Conservation (phyloP, 1,140 invertebrate species). For the Carcinoscorpius rotundicauda region DNA sequence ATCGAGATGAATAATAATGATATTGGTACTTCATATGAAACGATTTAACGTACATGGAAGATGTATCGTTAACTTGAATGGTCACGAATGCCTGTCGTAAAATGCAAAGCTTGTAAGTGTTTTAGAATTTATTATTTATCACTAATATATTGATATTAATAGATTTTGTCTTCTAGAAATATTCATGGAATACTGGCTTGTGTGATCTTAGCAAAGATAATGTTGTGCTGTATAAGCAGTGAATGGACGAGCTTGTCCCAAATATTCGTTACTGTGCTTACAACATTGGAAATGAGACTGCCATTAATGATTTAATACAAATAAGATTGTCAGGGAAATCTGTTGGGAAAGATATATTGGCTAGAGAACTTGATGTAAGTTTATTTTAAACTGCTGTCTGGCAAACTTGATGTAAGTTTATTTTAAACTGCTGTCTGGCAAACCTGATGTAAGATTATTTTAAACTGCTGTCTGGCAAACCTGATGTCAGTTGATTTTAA, state of each 20-base stretch:
- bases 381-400: neutral
- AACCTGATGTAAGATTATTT: too few species aligned
- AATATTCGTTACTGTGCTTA: constrained; percentile 89
- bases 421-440: too few species aligned
- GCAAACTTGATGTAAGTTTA: too few species aligned
- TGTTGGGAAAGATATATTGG: constrained; percentile 40
- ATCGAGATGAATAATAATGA: too few species aligned
- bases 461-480: too few species aligned
- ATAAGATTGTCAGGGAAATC: constrained; percentile 44
- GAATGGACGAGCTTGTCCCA: constrained; percentile 75
- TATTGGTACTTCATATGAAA: too few species aligned
- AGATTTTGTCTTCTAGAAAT: constrained; percentile 38
- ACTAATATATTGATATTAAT: constrained; percentile 15
- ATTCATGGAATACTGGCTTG: constrained; percentile 80
- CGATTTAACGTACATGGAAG: neutral
- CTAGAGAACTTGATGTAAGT: constrained; percentile 23
- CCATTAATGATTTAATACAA: constrained; percentile 74
- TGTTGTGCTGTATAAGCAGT: constrained; percentile 60
- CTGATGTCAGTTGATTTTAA: too few species aligned
- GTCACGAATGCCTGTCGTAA: neutral
- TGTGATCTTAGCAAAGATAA: constrained; percentile 68
- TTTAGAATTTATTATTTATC: constrained; percentile 40
- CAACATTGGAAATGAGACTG: constrained; percentile 78
- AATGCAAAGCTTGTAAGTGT: constrained; percentile 39
- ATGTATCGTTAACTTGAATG: neutral